Evolutionary conservation across 2,888 invertebrate genomes (phyloP).

Genomic region (Reticulitermes lucifugus): DNA sequence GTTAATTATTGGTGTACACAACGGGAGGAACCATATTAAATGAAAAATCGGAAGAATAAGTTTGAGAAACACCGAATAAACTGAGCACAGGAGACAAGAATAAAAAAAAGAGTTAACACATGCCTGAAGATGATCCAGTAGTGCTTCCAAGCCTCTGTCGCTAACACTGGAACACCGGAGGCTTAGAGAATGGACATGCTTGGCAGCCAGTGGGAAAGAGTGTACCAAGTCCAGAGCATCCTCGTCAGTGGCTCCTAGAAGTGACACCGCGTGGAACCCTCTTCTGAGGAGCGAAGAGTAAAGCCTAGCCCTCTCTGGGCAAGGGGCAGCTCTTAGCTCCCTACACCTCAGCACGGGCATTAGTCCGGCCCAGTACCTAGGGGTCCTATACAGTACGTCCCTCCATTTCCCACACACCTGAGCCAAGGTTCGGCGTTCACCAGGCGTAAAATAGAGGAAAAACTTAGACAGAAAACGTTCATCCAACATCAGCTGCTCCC

Average conservation of each 20-base stretch:
- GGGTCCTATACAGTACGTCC: constrained; percentile 87
- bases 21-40: background rate
- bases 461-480: constrained; percentile 87
- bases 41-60: background rate
- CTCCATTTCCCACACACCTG: constrained; percentile 91
- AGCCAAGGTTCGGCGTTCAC: constrained; percentile 83
- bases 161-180: constrained; percentile 91
- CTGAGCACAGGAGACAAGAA: background rate
- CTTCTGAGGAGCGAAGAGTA: constrained; percentile 86
- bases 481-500: constrained; percentile 84
- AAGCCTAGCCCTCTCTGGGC: constrained; percentile 66
- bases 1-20: too few species aligned
- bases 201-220: constrained; percentile 84
- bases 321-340: constrained; percentile 74
- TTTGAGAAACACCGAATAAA: background rate
- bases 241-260: constrained; percentile 89
- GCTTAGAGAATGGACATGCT: constrained; percentile 86
- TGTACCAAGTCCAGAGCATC: constrained; percentile 90
- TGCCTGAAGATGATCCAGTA: constrained; percentile 90
- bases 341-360: constrained; percentile 89
- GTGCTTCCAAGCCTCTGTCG: constrained; percentile 89
- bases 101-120: constrained; percentile 51
- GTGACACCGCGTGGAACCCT: constrained; percentile 86
- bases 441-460: constrained; percentile 84
- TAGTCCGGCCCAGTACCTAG: constrained; percentile 89